Base-by-base conservation (phyloP, 1,140 invertebrate genomes). In the Drosophila navojoa region DNA sequence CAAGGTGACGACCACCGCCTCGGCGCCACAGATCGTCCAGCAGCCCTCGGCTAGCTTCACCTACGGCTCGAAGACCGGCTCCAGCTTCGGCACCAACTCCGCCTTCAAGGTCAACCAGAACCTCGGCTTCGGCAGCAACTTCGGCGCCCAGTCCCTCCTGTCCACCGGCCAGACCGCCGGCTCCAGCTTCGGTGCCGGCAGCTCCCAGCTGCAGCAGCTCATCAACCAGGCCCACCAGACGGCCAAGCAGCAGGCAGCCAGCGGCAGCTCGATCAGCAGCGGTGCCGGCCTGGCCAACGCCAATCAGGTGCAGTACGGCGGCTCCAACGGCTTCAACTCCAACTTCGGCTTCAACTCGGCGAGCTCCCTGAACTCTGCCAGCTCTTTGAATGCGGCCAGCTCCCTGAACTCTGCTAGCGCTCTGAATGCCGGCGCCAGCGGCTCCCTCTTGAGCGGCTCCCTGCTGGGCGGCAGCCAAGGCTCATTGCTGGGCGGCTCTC, bases 191-290 rank as follows among this genome's bases (percentile, higher is more conserved):
- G 59, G 40, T 29, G 5, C 22, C 47, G 42, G 53, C 52, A 69
- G 29, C 61, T 77, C 76, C 2, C 52, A 79, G 11, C 61, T 84
- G 61, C 50, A 71, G 7, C 76, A 89, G 16, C 58, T 82, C n/a
- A 64, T 89, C 38, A 75, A 55, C 16, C 86, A 89, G 81, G 81
- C 61, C 1, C 79, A 85, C 2, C 66, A 64, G 67, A 71, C 52
- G 0, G 84, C 84, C 54, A 76, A 38, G 13, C 82, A 87, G 59
- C 82, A 89, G 55, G 73, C 53, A 6, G 66, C 57, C 38, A 49
- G 47, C 4, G 53, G 62, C 29, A 49, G 44, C 9, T 45, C 69
- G 7, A 11, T 66, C 9, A 73, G 29, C 76, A 60, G 22, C 25
- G 76, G 76, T 7, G 40, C 60, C 11, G 71, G 76, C 9, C 44